Conservation (phyloP, 2,888 invertebrate genomes). For the Drosophila imparisetae region DNA sequence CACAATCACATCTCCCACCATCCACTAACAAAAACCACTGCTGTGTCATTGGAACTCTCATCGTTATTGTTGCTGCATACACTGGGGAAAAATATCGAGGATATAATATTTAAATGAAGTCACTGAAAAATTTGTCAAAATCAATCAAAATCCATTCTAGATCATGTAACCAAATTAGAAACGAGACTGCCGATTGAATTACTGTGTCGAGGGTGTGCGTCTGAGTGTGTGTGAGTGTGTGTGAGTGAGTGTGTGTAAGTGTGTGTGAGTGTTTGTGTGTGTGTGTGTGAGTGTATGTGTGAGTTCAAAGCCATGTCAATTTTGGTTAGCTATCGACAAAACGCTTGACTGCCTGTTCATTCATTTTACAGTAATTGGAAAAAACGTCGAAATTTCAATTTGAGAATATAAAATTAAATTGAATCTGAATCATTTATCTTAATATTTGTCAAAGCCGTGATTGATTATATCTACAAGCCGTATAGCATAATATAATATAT, state of each 20-base stretch:
- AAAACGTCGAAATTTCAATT: not conserved
- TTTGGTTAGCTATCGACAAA: not conserved
- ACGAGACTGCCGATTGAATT: not conserved
- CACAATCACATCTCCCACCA: not conserved
- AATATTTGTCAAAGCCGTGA: not conserved
- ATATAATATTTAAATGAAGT: not conserved
- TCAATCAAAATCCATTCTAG: not conserved
- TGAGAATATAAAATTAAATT: slow-evolving; percentile 9
- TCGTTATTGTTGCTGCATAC: not conserved
- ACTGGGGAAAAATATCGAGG: not conserved
- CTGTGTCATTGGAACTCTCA: not conserved
- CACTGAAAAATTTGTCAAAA: not conserved
- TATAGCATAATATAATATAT: not conserved
- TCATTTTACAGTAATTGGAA: slow-evolving; percentile 6
- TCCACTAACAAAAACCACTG: not conserved
- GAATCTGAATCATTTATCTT: not conserved
- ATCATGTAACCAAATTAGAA: slow-evolving; percentile 1
- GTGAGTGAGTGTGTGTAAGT: too few species aligned
- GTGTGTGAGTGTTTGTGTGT: not conserved
- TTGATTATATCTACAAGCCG: not conserved
- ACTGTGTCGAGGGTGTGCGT: not conserved
- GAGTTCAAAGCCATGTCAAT: not conserved
- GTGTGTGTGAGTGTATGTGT: not conserved
- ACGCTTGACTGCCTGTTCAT: not conserved
- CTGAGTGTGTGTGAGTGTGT: not conserved